Percentiles rank a stretch among this genome's conserved stretches.
Conservation (phyloP, 1,140 invertebrate species). For the Campodea augens region DNA sequence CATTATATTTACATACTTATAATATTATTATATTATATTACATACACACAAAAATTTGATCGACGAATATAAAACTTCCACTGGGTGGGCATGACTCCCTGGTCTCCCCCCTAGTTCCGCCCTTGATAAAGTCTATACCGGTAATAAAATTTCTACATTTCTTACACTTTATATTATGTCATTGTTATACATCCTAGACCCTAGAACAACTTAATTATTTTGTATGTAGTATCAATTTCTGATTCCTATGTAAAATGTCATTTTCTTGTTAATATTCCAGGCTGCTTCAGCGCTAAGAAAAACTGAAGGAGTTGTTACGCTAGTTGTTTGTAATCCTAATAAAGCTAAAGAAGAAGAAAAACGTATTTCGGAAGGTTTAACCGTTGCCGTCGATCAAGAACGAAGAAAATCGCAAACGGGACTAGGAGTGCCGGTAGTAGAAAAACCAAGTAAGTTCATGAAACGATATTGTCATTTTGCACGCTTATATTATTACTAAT, state of each 20-base stretch:
- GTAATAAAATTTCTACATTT: no score
- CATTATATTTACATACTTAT: no score
- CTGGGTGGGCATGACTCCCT: no score
- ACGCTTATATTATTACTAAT: no score
- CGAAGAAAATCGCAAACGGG: slow-evolving; percentile 2
- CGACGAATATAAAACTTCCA: no score
- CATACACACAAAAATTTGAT: no score
- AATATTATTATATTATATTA: no score
- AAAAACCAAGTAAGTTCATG: background rate
- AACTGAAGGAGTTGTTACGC: slow-evolving; percentile 62
- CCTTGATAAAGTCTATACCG: no score
- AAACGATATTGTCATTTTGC: background rate
- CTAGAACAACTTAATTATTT: background rate
- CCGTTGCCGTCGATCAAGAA: background rate
- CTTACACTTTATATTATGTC: background rate
- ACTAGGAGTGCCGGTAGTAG: background rate
- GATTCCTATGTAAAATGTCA: background rate
- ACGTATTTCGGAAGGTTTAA: slow-evolving; percentile 3
- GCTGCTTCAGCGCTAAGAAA: slow-evolving; percentile 66
- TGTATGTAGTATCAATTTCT: background rate
- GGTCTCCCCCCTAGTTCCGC: no score
- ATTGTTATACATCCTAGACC: background rate
- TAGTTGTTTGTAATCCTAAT: slow-evolving; percentile 71
- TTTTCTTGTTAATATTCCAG: slow-evolving; percentile 24
- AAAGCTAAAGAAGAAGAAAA: slow-evolving; percentile 34